Evolutionary conservation across 2,888 invertebrate species (phyloP).

Genomic region (Acronicta leporina): DNA sequence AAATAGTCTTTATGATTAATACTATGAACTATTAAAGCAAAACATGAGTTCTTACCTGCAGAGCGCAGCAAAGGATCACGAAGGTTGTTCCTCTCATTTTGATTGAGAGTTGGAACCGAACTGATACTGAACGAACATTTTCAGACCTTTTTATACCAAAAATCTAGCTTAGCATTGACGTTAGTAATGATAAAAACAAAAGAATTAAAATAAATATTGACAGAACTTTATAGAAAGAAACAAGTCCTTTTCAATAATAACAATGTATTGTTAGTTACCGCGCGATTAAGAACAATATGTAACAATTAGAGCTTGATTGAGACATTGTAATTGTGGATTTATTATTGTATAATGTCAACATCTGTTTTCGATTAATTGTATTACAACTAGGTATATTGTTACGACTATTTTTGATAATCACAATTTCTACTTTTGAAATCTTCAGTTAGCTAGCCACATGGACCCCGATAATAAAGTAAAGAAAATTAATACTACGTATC

Average conservation of each 20-base stretch:
- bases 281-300: conserved; percentile 71
- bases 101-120: conserved; percentile 80
- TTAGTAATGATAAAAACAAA: conserved; percentile 52
- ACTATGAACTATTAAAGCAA: neutral
- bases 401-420: neutral
- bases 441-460: neutral
- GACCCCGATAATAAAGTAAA: too few species aligned
- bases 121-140: conserved; percentile 70
- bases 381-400: neutral
- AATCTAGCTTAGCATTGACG: conserved; percentile 56
- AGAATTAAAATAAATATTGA: conserved; percentile 68
- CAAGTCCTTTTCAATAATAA: conserved; percentile 62
- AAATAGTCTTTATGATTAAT: neutral
- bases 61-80: conserved; percentile 84
- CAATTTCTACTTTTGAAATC: neutral
- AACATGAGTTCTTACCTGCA: conserved; percentile 82
- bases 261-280: conserved; percentile 66
- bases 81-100: conserved; percentile 83
- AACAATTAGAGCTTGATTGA: conserved; percentile 70
- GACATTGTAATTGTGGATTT: conserved; percentile 41
- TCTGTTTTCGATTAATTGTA: conserved; percentile 22
- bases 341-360: conserved; percentile 22
- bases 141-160: conserved; percentile 74
- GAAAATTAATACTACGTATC: too few species aligned
- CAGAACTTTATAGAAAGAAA: conserved; percentile 59